Base-by-base conservation (phyloP, 2,797 vertebrate genomes). In the Brachymystax lenok region DNA sequence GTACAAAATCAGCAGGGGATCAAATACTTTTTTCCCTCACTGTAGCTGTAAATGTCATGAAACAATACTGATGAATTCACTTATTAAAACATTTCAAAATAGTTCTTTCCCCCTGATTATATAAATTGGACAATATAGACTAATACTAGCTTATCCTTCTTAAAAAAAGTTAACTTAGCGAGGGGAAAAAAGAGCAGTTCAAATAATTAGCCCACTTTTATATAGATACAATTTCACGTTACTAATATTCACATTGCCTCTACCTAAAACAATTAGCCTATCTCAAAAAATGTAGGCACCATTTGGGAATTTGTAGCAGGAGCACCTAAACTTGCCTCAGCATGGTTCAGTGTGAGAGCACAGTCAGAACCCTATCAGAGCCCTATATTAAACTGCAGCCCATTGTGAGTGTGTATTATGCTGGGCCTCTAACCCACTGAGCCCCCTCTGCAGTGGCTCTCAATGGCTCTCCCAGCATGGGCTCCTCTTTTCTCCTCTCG, bases 341-440 rank as follows among this genome's bases (percentile, higher is more conserved):
- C 56, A 59, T 59, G 56, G n/a, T 21, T 59, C 19, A n/a, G 5
- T 59, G 56, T 21, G 56, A 59, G 19, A 59, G n/a, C 56, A 46
- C 52, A 54, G 52, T 54, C 40, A 46, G 40, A 46, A 10, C 2
- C 8, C 8, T 46, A 46, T 46, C 40, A 46, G 8, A 46, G 40
- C 40, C 10, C 40, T 19, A 54, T 19, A 54, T 54, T 54, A 54
- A 54, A 19, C 52, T 46, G 40, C 40, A 46, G 40, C 40, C 40
- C 40, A 46, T 46, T 46, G 40, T 46, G 10, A 82, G 79, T 80
- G 80, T 77, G 13, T 67, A 86, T 85, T 80, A 82, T 5, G 4
- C 56, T 21, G 56, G n/a, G 19, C 56, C 56, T n/a, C 19, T n/a
- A 59, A 6, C 56, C n/a, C 56, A 59, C 19, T 59, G 56, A 59